Percentiles rank a stretch among this genome's conserved stretches.
Conservation (phyloP, 2,113 vertebrate genomes). For the Caranx ignobilis region DNA sequence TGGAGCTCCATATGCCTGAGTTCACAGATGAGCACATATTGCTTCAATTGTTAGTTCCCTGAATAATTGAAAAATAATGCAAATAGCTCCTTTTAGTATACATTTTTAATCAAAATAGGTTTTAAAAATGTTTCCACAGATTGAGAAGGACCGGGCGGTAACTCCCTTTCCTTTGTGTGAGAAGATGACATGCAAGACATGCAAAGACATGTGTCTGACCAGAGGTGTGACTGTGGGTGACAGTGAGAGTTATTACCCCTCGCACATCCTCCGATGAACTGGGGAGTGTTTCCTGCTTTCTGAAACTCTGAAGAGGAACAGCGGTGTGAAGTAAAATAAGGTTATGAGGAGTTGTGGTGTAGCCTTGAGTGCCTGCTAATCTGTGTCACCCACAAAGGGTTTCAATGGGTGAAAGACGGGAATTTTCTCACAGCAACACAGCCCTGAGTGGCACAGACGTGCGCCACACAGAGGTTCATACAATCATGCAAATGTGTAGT, state of each 20-base stretch:
- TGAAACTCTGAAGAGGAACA: constrained; percentile 23
- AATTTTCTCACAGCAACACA: constrained; percentile 10
- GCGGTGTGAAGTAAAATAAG: constrained; percentile 7
- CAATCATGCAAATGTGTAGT: constrained; percentile 45
- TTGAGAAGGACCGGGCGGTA: background rate
- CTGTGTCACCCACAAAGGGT: background rate
- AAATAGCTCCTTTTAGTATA: background rate
- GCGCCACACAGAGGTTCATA: constrained; percentile 11
- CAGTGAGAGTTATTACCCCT: constrained; percentile 19
- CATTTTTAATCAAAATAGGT: background rate
- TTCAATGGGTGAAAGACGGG: background rate
- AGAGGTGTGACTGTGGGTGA: constrained; percentile 53
- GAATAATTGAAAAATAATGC: background rate
- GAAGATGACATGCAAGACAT: constrained; percentile 16
- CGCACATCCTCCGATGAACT: constrained; percentile 9
- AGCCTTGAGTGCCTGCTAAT: constrained; percentile 7
- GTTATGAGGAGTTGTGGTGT: constrained; percentile 16
- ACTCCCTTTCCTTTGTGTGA: constrained; percentile 3
- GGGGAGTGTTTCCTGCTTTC: constrained; percentile 22
- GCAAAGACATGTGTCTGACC: constrained; percentile 27
- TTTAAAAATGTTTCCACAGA: background rate
- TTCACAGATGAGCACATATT: background rate
- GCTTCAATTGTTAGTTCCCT: background rate
- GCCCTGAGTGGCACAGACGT: constrained; percentile 12
- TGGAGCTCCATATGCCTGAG: background rate